A percentile compares a stretch with the other conserved stretches of the same genome.
These are phyloP conservation scores for Varanus komodoensis DNA, from an alignment of 2,113 vertebrate species.

Conservation along the genomic window DNA sequence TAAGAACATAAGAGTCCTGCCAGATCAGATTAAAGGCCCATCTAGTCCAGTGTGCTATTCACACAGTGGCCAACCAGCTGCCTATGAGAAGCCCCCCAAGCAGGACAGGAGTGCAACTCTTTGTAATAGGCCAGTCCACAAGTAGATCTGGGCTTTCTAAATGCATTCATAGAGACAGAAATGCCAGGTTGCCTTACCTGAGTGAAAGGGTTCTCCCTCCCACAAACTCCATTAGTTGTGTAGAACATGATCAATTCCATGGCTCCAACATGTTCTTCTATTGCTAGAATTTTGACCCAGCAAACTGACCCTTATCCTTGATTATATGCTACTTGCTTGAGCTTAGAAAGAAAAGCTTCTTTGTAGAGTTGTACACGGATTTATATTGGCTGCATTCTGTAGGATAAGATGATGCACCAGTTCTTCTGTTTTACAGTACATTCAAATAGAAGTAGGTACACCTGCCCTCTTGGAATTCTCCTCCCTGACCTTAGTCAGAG, in stretches of 20 bases:
- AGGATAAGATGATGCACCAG: not conserved
- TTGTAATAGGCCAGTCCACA: not conserved
- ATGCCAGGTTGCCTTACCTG: not conserved
- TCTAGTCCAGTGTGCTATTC: no score
- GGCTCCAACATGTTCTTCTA: not conserved
- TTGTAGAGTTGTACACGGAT: not conserved
- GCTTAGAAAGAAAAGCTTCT: not conserved
- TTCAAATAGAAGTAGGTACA: not conserved
- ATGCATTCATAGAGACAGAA: not conserved
- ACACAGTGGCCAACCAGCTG: no score
- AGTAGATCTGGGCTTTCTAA: not conserved
- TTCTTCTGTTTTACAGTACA: not conserved
- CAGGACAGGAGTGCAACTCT: not conserved
- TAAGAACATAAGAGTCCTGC: not conserved
- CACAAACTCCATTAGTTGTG: not conserved
- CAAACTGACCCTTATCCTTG: not conserved
- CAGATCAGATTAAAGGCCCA: no score
- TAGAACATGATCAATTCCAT: not conserved
- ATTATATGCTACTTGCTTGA: not conserved
- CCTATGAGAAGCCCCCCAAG: no score
- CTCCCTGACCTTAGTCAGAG: no score
- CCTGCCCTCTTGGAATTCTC: no score
- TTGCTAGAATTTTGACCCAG: not conserved
- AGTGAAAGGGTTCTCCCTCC: not conserved
- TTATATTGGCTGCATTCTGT: not conserved